Conservation (phyloP, 2,797 vertebrate genomes). For the Apogon hyalosoma region DNA sequence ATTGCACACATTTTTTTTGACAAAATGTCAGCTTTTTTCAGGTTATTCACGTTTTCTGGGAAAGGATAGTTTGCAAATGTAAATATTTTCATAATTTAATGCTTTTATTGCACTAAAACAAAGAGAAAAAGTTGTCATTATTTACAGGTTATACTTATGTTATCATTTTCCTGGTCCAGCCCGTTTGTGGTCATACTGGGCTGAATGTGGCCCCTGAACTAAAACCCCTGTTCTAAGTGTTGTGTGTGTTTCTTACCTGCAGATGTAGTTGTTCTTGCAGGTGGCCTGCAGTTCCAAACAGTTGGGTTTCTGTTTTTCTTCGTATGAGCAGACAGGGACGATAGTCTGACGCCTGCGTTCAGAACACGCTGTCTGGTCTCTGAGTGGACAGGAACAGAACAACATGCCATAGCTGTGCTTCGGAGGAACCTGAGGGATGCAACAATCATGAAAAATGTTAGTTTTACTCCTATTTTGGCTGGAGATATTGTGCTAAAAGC, state of each 20-base stretch:
- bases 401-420: slow-evolving; percentile 98
- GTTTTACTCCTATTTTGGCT: not conserved
- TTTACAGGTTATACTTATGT: no score
- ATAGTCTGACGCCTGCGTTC: slow-evolving; percentile 96
- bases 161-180: no score
- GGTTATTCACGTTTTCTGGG: no score
- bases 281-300: slow-evolving; percentile 92
- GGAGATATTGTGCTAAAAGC: not conserved
- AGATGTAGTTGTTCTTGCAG: slow-evolving; percentile 99
- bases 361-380: slow-evolving; percentile 89
- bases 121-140: no score
- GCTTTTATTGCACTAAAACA: no score
- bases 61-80: no score
- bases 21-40: no score
- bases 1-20: no score
- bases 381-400: slow-evolving; percentile 94
- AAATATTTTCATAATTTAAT: no score
- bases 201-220: no score
- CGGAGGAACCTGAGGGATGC: slow-evolving; percentile 84
- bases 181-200: no score
- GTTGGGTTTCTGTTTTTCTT: slow-evolving; percentile 95
- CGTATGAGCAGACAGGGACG: slow-evolving; percentile 96
- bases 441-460: not conserved
- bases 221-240: no score
- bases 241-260: slow-evolving; percentile 85